Percentiles rank a stretch among this genome's conserved stretches.
These are phyloP conservation scores for Leptonema lineaticorne DNA, from an alignment of 1,140 invertebrate genomes.

Conservation along the genomic window DNA sequence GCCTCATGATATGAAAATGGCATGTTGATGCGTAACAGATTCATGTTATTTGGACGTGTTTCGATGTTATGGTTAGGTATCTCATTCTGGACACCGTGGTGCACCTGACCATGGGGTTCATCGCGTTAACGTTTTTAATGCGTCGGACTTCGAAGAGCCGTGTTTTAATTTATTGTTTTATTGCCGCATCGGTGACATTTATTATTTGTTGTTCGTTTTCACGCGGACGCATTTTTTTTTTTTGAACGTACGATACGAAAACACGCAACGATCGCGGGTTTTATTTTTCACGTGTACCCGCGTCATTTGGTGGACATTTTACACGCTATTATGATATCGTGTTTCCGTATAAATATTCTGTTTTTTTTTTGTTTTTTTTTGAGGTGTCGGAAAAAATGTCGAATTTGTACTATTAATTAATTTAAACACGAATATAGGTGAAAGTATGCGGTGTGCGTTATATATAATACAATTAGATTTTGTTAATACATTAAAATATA, in stretches of 20 bases:
- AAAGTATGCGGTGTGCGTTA: not conserved
- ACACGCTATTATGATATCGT: too few relatives aligned
- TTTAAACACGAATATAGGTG: not conserved
- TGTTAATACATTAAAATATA: not conserved
- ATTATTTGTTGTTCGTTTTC: constrained; percentile 25
- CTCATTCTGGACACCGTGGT: not conserved
- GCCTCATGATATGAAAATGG: not conserved
- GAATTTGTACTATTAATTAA: not conserved
- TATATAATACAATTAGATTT: not conserved
- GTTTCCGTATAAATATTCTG: too few relatives aligned
- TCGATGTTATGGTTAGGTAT: too few relatives aligned
- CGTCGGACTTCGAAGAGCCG: not conserved
- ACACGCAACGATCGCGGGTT: too few relatives aligned
- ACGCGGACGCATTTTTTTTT: not conserved
- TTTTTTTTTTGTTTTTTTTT: too few relatives aligned
- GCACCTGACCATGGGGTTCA: constrained; percentile 15
- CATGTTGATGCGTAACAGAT: not conserved
- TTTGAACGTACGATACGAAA: constrained; percentile 15
- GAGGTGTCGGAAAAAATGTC: too few relatives aligned
- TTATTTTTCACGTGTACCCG: not conserved
- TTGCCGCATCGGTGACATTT: constrained; percentile 11
- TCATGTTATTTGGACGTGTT: too few relatives aligned
- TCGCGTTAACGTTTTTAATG: constrained; percentile 17
- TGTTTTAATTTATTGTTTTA: constrained; percentile 25
- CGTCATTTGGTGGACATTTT: too few relatives aligned